A percentile compares a stretch with the other conserved stretches of the same genome.
These are phyloP conservation scores for Plutella xylostella DNA, from an alignment of 2,888 invertebrate genomes.

Conservation along the genomic window DNA sequence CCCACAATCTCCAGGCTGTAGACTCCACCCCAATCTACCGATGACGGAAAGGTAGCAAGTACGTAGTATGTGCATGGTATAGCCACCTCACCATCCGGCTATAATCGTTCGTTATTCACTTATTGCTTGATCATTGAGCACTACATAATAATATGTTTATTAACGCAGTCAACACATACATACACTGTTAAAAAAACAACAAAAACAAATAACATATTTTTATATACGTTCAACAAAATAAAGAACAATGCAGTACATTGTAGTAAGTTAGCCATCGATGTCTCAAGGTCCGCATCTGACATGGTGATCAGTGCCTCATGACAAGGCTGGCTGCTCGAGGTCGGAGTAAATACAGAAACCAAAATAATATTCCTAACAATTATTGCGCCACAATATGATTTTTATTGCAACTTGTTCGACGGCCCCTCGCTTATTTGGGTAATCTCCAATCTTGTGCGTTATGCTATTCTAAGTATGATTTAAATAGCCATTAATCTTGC, in stretches of 20 bases:
- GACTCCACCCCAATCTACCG: too few species aligned
- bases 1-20: too few species aligned
- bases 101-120: too few species aligned
- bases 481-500: neutral
- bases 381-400: constrained; percentile 20
- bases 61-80: too few species aligned
- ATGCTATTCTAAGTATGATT: neutral
- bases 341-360: constrained; percentile 25
- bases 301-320: constrained; percentile 35
- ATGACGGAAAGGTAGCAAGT: too few species aligned
- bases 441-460: constrained; percentile 8
- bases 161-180: too few species aligned
- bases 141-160: too few species aligned
- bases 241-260: constrained; percentile 41
- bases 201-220: too few species aligned
- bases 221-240: too few species aligned
- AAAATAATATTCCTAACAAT: constrained; percentile 26
- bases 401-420: constrained; percentile 13
- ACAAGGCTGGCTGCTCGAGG: constrained; percentile 41
- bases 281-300: constrained; percentile 42
- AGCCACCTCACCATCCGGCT: too few species aligned
- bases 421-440: constrained; percentile 14
- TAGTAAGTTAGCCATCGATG: constrained; percentile 54
- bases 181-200: too few species aligned
- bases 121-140: too few species aligned